Base-by-base conservation (phyloP, 2,797 vertebrate species). In the Hippocampus kuda region DNA sequence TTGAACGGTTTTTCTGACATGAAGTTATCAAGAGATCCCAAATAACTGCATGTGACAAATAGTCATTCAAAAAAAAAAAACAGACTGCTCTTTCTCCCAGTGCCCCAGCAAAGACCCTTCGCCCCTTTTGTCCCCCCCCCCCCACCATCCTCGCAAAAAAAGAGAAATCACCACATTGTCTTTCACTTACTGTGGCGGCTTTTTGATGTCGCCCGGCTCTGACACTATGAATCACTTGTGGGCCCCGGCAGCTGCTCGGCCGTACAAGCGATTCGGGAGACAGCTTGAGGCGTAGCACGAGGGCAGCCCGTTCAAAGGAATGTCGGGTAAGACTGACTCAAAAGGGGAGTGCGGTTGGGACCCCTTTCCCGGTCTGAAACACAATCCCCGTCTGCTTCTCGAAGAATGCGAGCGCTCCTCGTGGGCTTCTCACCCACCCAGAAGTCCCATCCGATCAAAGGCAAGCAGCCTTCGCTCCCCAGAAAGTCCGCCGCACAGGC, bases 91-190 rank as follows among this genome's bases (percentile, higher is more conserved):
- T 49, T 22, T 34, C 71, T 72, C 71, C 64, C 72, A 53, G 62
- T 54, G 61, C 70, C 67, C 64, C 57, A 34, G 51, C 59, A 12
- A 48, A 56, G 42, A 65, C 57, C 34, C 22, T 27, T 26, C 4
- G 22, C 26, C 61, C 70, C 73, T 64, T 68, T 59, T 59, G 56
- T 16, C 24, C 56, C 56, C 24, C 12, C 24, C 74, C 57, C 68
- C 71, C 4, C 4, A 0, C 30, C 5, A 6, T 48, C 68, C 69
- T 44, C 60, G 65, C n/a, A 68, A 75, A 81, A 79, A 82, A 83
- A 77, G 81, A 74, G 72, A 85, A 84, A 81, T 79, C 70, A 71
- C 72, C 72, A 76, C 75, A 74, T 80, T 86, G 81, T 87, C 79
- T 85, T 83, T 77, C 74, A 81, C 75, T 51, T 57, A 60, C 67